Evolutionary conservation across 2,113 vertebrate species (phyloP).

Genomic region (Perca schrenkii): DNA sequence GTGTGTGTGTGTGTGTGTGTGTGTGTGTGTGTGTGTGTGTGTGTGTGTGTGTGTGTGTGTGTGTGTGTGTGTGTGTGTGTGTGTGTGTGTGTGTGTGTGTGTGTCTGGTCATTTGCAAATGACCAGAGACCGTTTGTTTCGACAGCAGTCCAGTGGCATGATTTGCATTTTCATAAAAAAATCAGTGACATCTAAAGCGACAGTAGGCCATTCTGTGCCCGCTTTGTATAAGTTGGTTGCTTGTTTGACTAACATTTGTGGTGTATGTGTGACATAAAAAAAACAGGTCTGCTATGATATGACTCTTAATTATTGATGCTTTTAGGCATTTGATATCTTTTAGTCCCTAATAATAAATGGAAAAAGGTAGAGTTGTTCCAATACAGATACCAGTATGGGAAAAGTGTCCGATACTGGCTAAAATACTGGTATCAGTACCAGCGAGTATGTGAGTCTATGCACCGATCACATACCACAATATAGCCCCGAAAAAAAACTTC

Average conservation of each 20-base stretch:
- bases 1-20: neutral
- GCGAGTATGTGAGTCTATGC: no score
- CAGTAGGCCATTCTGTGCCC: slow-evolving; percentile 37
- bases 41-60: neutral
- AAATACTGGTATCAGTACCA: no score
- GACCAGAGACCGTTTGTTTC: slow-evolving; percentile 47
- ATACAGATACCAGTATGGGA: no score
- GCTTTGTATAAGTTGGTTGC: slow-evolving; percentile 31
- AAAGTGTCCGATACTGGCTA: no score
- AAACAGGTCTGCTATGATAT: neutral
- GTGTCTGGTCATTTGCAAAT: slow-evolving; percentile 54
- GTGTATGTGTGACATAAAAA: neutral
- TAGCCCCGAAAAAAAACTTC: no score
- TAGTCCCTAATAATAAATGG: neutral
- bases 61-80: neutral
- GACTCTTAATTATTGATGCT: neutral
- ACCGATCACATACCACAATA: no score
- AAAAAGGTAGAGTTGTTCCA: no score
- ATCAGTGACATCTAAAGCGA: slow-evolving; percentile 59
- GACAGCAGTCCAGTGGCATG: neutral
- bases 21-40: neutral
- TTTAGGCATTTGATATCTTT: neutral
- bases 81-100: neutral
- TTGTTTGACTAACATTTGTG: slow-evolving; percentile 25
- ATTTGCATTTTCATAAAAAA: slow-evolving; percentile 67